These are phyloP conservation scores for Diplolepis rosae DNA, from an alignment of 2,888 invertebrate species.

Conservation along the genomic window DNA sequence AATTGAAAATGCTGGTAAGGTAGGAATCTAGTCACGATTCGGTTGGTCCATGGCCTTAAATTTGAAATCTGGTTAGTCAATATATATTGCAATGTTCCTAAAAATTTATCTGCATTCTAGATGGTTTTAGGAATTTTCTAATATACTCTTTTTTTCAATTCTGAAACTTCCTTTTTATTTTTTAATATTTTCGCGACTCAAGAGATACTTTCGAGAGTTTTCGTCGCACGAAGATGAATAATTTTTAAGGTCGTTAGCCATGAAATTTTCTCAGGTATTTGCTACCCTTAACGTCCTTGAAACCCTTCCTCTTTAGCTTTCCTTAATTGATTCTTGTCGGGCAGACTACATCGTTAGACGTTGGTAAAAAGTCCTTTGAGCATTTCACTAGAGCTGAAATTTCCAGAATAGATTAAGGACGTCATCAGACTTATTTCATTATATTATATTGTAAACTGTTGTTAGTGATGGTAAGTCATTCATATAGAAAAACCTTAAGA, in stretches of 20 bases:
- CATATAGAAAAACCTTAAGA: no score
- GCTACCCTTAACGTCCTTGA: conserved; percentile 8
- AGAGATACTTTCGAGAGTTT: not conserved
- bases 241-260: conserved; percentile 16
- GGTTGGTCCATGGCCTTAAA: no score
- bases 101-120: no score
- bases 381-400: not conserved
- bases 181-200: not conserved
- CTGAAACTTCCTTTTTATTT: no score
- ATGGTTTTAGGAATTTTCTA: no score
- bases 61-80: no score
- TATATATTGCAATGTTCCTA: no score
- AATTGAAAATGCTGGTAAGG: no score
- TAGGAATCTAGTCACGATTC: no score
- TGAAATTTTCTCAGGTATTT: not conserved
- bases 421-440: no score
- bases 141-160: not conserved
- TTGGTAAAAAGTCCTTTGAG: not conserved
- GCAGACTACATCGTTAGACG: not conserved
- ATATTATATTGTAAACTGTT: no score
- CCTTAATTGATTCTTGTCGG: conserved; percentile 6
- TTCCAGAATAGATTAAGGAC: not conserved
- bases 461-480: no score
- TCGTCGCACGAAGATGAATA: not conserved
- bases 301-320: not conserved